Evolutionary conservation across 2,888 invertebrate species (phyloP), one percentile per base, ranked within the genome.

Genomic region (Ormyrus nitidulus): DNA sequence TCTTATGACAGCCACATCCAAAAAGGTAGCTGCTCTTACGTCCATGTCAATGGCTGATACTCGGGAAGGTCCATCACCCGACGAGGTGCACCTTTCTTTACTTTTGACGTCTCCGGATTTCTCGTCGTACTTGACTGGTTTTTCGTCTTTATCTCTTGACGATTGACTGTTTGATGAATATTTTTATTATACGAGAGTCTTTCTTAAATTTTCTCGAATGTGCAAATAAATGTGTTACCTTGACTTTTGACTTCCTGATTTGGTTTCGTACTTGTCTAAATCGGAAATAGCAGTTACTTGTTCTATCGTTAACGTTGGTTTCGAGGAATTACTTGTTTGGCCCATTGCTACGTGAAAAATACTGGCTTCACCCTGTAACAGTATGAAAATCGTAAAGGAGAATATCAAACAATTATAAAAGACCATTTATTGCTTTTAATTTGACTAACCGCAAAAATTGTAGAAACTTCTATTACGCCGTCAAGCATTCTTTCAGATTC

Each of bases 1-100:
- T 72, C 99, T 93, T 75, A 99, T 91, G 0, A 99, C 98, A 3
- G 98, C 98, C 0, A 99, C 97, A 90, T 99, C 99, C 77, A 99
- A 92, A 90, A 98, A 99, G 0, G 98, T 98, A 0, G 99, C 99
- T 34, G 96, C 95, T 11, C 95, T 93, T 1, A 96, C 92, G 91
- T 96, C 94, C 7, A 83, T 68, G n/a, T 76, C 54, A 13, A 86
- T 62, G 9, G 72, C 77, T 10, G 84, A 84, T 82, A 46, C 5
- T 10, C 49, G 11, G 58, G 10, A 6, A 58, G 13, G 54, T n/a
- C 34, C 56, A 51, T 74, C 69, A 1, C n/a, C 46, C 0, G 69
- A 56, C 6, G 58, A 74, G 62, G 48, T 13, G 13, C 34, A 46
- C 34, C 59, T 53, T 49, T 58, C 58, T 64, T 79, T 4, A 68